Evolutionary conservation across 2,113 vertebrate genomes (phyloP), one percentile per base, ranked within the genome.

Genomic region (Embiotoca jacksoni): DNA sequence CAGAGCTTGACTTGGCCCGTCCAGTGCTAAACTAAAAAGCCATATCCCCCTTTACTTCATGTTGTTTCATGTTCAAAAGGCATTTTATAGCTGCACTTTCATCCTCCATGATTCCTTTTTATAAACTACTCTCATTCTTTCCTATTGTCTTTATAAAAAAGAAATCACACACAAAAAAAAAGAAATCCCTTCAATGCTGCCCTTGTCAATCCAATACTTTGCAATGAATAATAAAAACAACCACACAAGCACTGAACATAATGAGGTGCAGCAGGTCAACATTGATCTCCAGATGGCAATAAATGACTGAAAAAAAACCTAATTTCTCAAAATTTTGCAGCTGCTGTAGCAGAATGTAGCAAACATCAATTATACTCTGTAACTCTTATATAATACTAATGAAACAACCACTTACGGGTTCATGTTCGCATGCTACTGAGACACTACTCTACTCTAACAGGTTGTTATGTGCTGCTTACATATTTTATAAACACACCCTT

Each of bases 21-120:
- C 61, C 58, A 52, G 10, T 36, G 41, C 31, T 52, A 31, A 75
- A 69, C 75, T 37, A 69, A 75, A 84, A 11, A 66, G 5, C 64
- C 52, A 44, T 30, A 14, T 56, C 50, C 57, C 57, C 32, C 59
- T 89, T 63, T 55, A 55, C 39, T 61, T 37, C 35, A 80, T 72
- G 69, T 63, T 64, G 57, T 52, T 80, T 84, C 67, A 57, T 69
- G 67, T 84, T 79, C 82, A 59, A 78, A 79, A 84, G 61, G n/a
- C 49, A 30, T 63, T 70, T 23, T 23, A 23, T n/a, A n/a, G 44
- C 46, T 15, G 49, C 6, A 2, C 49, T 39, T 79, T 47, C 13
- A 64, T 39, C 80, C 33, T 30, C 36, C 3, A n/a, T 59, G 5
- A 30, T 37, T 73, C 7, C 5, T 35, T 47, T 69, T 64, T 8